Conservation (phyloP, 1,140 invertebrate genomes). For the Lutraria rhynchaena region DNA sequence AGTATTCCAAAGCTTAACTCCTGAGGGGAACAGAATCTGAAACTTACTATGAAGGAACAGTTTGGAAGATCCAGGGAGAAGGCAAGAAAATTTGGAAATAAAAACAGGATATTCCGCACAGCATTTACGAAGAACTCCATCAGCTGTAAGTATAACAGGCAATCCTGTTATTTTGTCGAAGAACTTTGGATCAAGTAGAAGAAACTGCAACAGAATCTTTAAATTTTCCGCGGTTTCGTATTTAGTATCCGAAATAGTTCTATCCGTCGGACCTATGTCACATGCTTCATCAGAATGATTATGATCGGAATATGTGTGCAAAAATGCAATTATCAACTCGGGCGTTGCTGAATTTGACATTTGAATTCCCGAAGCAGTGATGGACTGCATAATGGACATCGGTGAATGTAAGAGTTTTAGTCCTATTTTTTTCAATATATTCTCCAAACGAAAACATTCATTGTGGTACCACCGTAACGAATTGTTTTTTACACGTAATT, state of each 20-base stretch:
- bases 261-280: not conserved
- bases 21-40: not conserved
- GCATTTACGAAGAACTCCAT: not conserved
- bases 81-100: not conserved
- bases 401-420: not conserved
- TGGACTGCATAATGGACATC: not conserved
- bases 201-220: not conserved
- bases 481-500: no score
- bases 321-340: not conserved
- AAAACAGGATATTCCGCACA: not conserved
- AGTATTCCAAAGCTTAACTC: no score
- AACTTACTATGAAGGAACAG: not conserved
- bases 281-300: not conserved
- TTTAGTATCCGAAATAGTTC: not conserved
- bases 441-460: no score
- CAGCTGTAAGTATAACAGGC: slow-evolving; percentile 1
- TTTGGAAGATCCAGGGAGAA: not conserved
- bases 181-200: not conserved
- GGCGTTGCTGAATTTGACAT: not conserved
- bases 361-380: not conserved
- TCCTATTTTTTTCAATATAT: not conserved
- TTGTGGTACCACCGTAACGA: no score
- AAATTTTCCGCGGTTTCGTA: not conserved
- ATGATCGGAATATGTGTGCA: not conserved
- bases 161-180: not conserved